These are phyloP conservation scores for Pogonocichla stellata DNA, from an alignment of 2,113 vertebrate genomes.

Conservation along the genomic window DNA sequence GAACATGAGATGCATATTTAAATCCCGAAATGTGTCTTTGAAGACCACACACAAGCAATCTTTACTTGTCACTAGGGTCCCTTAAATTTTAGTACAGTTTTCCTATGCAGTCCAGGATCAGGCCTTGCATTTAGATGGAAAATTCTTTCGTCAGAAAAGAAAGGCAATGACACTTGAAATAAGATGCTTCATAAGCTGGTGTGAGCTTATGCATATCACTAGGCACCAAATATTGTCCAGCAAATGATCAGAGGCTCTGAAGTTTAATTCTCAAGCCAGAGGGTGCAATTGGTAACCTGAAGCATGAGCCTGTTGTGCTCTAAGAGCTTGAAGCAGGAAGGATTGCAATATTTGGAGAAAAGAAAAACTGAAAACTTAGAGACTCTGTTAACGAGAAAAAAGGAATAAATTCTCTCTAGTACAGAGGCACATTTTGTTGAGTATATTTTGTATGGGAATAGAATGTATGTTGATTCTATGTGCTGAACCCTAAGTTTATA, in stretches of 20 bases:
- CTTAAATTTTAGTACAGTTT: background rate
- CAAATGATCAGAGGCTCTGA: background rate
- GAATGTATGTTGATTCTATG: background rate
- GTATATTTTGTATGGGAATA: background rate
- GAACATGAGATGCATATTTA: rapidly evolving
- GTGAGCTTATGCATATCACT: background rate
- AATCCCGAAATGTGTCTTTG: background rate
- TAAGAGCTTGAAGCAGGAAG: background rate
- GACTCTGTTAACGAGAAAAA: background rate
- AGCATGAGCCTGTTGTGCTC: background rate
- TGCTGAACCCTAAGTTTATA: background rate
- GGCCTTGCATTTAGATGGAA: background rate
- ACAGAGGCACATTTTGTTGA: background rate
- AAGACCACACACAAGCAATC: background rate
- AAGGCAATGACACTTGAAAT: constrained; percentile 7
- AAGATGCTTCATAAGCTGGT: background rate
- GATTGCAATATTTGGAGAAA: background rate
- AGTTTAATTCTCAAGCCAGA: background rate
- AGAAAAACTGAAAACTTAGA: background rate
- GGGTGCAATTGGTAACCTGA: background rate
- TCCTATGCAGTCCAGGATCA: background rate
- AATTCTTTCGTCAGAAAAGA: background rate
- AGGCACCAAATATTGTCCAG: background rate
- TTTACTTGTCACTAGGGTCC: background rate
- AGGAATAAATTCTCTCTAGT: background rate